phyloP scores from a whole-genome alignment of 1,140 invertebrate genomes.

The Palaemon carinicauda region DNA sequence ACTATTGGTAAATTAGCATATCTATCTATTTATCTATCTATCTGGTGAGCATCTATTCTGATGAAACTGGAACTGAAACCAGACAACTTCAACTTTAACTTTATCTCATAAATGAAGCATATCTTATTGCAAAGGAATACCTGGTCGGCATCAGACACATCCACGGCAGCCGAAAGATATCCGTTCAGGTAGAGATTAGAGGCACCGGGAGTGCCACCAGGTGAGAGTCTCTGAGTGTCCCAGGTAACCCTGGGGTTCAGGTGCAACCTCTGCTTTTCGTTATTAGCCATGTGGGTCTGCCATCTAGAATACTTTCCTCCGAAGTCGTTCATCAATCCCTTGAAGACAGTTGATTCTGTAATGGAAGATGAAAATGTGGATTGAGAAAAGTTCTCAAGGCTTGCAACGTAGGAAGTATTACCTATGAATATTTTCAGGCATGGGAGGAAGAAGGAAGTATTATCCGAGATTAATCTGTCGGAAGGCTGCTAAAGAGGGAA shows the following conservation, averaged over 20 bases:
- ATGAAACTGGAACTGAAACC: too few relatives aligned
- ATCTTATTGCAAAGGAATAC: neutral
- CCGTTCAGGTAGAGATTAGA: slow-evolving; percentile 16
- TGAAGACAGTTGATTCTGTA: neutral
- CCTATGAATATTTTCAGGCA: too few relatives aligned
- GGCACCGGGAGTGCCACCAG: neutral
- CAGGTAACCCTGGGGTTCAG: neutral
- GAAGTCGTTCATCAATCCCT: neutral
- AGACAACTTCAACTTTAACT: too few relatives aligned
- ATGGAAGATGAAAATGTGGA: too few relatives aligned
- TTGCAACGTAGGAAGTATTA: too few relatives aligned
- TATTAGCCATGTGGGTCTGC: neutral
- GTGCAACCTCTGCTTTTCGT: neutral
- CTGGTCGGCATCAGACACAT: neutral
- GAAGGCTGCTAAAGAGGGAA: too few relatives aligned
- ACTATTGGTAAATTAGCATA: neutral
- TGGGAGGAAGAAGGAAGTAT: too few relatives aligned
- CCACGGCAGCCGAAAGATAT: neutral
- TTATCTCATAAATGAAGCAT: too few relatives aligned
- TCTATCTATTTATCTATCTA: neutral
- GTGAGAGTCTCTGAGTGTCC: neutral
- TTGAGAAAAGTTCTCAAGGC: too few relatives aligned
- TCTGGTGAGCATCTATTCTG: too few relatives aligned
- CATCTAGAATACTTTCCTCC: neutral
- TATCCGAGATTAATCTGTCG: too few relatives aligned